Evolutionary conservation across 1,140 invertebrate species (phyloP).

Genomic region (Pachypeltis micranthus): DNA sequence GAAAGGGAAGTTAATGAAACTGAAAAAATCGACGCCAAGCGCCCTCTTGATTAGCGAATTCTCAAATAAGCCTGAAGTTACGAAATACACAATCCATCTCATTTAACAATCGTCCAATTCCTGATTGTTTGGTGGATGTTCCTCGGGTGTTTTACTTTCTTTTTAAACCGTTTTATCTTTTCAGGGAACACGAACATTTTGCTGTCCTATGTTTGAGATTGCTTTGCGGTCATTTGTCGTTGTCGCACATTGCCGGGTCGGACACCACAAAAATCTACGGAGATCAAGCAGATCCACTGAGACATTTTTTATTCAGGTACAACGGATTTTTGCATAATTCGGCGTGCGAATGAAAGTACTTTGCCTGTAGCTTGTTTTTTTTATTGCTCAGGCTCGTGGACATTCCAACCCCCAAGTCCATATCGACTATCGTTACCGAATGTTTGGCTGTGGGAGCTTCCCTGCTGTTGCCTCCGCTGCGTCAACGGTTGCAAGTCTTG

Average conservation of each 20-base stretch:
- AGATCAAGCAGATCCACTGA: constrained; percentile 41
- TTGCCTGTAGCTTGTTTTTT: background rate
- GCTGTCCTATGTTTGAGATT: constrained; percentile 45
- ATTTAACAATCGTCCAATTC: no score
- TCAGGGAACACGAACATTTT: constrained; percentile 47
- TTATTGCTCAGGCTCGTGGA: constrained; percentile 41
- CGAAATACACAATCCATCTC: no score
- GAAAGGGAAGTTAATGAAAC: no score
- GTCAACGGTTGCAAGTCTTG: constrained; percentile 46
- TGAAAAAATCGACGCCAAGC: no score
- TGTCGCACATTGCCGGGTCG: constrained; percentile 41
- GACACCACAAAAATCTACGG: constrained; percentile 39
- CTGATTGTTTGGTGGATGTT: no score
- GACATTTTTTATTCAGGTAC: constrained; percentile 43
- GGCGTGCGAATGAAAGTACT: background rate
- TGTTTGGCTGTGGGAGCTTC: constrained; percentile 46
- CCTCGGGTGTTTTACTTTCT: background rate
- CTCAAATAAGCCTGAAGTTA: no score
- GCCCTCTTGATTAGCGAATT: no score
- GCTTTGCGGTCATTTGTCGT: constrained; percentile 45
- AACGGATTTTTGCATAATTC: background rate
- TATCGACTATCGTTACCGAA: constrained; percentile 44
- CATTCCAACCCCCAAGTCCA: constrained; percentile 40
- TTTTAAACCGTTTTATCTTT: constrained; percentile 13
- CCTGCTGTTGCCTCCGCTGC: constrained; percentile 45